Base-by-base conservation (phyloP, 1,140 invertebrate species). In the Aphelenchoides avenae region DNA sequence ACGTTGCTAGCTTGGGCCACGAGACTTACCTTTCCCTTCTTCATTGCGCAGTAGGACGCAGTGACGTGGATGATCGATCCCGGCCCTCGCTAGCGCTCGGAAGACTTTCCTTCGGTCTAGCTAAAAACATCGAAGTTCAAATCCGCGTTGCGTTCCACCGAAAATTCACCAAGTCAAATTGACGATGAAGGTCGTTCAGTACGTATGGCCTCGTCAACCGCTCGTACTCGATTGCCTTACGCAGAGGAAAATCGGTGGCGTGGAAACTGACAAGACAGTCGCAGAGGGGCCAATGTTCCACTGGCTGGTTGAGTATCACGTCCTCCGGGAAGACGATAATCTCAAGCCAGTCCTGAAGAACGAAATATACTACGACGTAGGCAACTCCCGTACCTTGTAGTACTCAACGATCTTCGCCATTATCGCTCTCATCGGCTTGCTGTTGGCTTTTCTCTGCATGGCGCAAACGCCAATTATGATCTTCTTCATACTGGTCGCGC, bases 191-290 rank as follows among this genome's bases (percentile, higher is more conserved):
- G 82, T 99, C 93, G 79, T 99, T 99, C 48, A 99, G 89, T 50
- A 96, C 87, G 78, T 93, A 97, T 0, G 94, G 93, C 78, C 91
- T 89, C 50, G 91, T 82, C 42, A 96, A 81, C 73, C 89, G 33
- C 39, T 91, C 87, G 81, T 99, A 99, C 70, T 87, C 87, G 68
- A 96, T 91, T n/a, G 94, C 92, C 82, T 98, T 99, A 70, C 92
- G 89, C 52, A 95, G 82, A 3, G 91, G 94, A 82, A 96, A 99
- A 49, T 70, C 76, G 81, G 93, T 91, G 1, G 93, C 96, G 79
- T 98, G 93, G 78, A 99, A 99, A 56, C 91, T 94, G 56, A 99
- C 91, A 13, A 99, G 83, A 76, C 91, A 97, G 80, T 99, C 93
- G 75, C 91, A 92, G 18, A 89, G 81, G 1, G 93, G 94, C 95